Evolutionary conservation across 2,888 invertebrate genomes (phyloP).

Genomic region (Sphaerophoria rueppellii): DNA sequence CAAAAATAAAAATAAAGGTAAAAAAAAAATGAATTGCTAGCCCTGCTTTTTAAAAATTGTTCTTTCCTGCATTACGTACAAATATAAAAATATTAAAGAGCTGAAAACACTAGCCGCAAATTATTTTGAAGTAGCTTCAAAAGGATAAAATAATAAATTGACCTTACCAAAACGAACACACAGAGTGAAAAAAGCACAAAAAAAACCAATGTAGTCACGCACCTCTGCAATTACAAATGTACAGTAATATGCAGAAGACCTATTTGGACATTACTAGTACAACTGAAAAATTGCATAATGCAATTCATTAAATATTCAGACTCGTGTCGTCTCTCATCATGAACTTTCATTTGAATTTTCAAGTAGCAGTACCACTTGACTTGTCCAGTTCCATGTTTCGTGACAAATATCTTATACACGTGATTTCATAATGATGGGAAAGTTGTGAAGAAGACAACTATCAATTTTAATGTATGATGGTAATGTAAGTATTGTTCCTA

Average conservation of each 20-base stretch:
- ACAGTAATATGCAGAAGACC: neutral
- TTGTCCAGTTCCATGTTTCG: slow-evolving; percentile 33
- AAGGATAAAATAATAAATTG: neutral
- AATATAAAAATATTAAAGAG: too few relatives aligned
- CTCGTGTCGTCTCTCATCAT: slow-evolving; percentile 23
- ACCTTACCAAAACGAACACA: neutral
- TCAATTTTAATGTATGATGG: neutral
- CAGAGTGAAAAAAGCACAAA: neutral
- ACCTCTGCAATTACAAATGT: neutral
- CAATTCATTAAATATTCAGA: slow-evolving; percentile 10
- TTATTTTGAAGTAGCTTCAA: too few relatives aligned
- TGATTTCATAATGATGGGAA: slow-evolving; percentile 65
- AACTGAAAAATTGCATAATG: neutral
- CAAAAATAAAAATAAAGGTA: too few relatives aligned
- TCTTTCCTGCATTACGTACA: too few relatives aligned
- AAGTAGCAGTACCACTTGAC: slow-evolving; percentile 17
- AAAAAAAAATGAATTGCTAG: too few relatives aligned
- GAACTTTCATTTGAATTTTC: slow-evolving; percentile 36
- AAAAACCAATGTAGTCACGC: slow-evolving; percentile 11
- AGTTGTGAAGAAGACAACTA: slow-evolving; percentile 26
- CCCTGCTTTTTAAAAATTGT: too few relatives aligned
- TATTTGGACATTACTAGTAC: neutral
- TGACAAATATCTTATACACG: slow-evolving; percentile 55
- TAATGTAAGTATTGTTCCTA: neutral
- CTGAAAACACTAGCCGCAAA: too few relatives aligned